Base-by-base conservation (phyloP, 2,888 invertebrate genomes). In the Iphiclides podalirius region DNA sequence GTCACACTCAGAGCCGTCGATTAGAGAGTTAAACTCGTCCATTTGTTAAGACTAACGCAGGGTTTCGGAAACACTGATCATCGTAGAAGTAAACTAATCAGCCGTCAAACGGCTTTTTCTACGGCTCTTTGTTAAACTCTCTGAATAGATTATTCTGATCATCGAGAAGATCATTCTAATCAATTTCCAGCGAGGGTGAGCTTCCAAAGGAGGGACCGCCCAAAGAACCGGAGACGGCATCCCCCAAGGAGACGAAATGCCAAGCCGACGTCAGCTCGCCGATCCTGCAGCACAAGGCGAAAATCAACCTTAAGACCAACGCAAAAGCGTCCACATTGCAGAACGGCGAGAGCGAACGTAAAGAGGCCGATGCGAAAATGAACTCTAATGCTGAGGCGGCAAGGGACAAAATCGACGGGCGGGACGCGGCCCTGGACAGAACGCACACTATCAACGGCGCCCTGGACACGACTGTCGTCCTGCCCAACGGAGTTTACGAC, bases 391-490 rank as follows among this genome's bases (percentile, higher is more conserved):
- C 34, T 23, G 54, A 47, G n/a, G 37, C 4, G 2, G 23, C 16
- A 14, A 12, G 26, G 41, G 12, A 55, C 37, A 56, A 20, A 46
- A 1, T 49, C 35, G 52, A 64, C 28, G n/a, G n/a, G 2, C 53
- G 53, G 3, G 23, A 43, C 0, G 59, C 41, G 0, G 52, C 48
- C n/a, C 15, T 63, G 28, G 60, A 65, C 23, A 40, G 57, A 0
- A 64, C 63, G 0, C 26, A 60, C 0, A 62, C 58, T 0, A 48
- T 66, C 4, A 53, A 47, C 1, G 59, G 42, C 14, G 67, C 69
- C 15, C 69, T 79, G 72, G 76, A 86, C 33, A 66, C 66, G n/a
- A 82, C 84, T 1, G 52, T 81, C 17, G 74, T 79, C 1, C 31
- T 85, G 31, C 66, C 75, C 0, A 81, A 78, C 45, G 80, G 78